Evolutionary conservation across 2,113 vertebrate species (phyloP), one percentile per base, ranked within the genome.

Genomic region (Pteruthius melanotis): DNA sequence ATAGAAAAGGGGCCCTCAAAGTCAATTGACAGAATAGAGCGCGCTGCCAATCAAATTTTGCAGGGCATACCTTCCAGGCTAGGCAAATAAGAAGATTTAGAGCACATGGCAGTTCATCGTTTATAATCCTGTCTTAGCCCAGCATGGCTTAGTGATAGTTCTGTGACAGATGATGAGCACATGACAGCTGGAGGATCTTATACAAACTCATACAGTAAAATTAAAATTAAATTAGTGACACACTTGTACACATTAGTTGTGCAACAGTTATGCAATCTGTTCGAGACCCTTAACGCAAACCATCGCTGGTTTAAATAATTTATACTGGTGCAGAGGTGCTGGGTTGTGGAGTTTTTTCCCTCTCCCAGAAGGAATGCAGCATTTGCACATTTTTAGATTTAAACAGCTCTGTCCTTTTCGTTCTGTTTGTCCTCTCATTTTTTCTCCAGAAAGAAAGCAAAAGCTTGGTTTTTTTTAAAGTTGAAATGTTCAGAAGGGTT

Each of bases 61-160:
- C 97, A 97, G 97, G 97, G 96, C 98, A 97, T 98, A 98, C 98
- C 98, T 98, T 98, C 97, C 98, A 97, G 97, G 97, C 98, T 97
- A 97, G 98, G 97, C 97, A 97, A 98, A 98, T 98, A 98, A 98
- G 98, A 98, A 98, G 98, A 98, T 98, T 98, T 98, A 97, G 97
- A 98, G 98, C 98, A 98, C 98, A 98, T 98, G 98, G 97, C 97
- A 97, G 98, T 97, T 97, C 98, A 97, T 98, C 98, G 92, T 98
- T 97, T 97, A 97, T 98, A 99, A 98, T 99, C 98, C 98, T 98
- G 98, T 98, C 98, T 98, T 98, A 98, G 98, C 98, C 98, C 98
- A 98, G 98, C 98, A 98, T 97, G 98, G 98, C 97, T 98, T 98
- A 98, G 98, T 98, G 98, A 98, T 97, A 97, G 98, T 98, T 98